Evolutionary conservation across 2,113 vertebrate species (phyloP), one percentile per base, ranked within the genome.

Genomic region (Eubucco bourcierii): DNA sequence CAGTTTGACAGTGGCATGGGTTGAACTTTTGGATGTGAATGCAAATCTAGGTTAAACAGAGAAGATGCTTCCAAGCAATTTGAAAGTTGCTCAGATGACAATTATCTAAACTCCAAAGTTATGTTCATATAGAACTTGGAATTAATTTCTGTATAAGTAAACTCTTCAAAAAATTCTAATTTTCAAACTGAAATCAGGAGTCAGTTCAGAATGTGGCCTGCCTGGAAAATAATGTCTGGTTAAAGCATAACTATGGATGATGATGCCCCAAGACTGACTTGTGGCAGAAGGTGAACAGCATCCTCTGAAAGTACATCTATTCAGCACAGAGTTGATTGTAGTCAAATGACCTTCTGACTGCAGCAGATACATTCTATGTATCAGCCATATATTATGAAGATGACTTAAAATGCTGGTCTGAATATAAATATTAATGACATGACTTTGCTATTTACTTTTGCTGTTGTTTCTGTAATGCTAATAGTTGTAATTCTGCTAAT

Each of bases 1-100:
- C 93, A 89, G 76, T 70, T 75, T 65, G 58, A 87, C 50, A 91
- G 81, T 46, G 84, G 80, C 84, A 86, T 12, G 44, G 82, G 80
- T 92, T 82, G 78, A 96, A 95, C 91, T 76, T 90, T 7, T 19
- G 80, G 55, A 91, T 90, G 88, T 70, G 84, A 91, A 80, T 87
- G 66, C 52, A 91, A 84, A 81, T 88, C 47, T 84, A 84, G 24
- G 53, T 90, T 65, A 94, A 95, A 75, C 23, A 91, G 39, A 24
- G 46, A 53, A 82, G 66, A 80, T 46, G 24, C 74, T 81, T 82
- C 39, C 76, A 56, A 91, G 60, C 74, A 90, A 74, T 90, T 18
- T 91, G 41, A 55, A 95, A 84, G 59, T 44, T 68, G 74, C 50
- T 91, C 3, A 11, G 78, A 60, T 16, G 12, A 39, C 73, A 80